Evolutionary conservation across 2,113 vertebrate species (phyloP).

Genomic region (Misgurnus mizolepis): DNA sequence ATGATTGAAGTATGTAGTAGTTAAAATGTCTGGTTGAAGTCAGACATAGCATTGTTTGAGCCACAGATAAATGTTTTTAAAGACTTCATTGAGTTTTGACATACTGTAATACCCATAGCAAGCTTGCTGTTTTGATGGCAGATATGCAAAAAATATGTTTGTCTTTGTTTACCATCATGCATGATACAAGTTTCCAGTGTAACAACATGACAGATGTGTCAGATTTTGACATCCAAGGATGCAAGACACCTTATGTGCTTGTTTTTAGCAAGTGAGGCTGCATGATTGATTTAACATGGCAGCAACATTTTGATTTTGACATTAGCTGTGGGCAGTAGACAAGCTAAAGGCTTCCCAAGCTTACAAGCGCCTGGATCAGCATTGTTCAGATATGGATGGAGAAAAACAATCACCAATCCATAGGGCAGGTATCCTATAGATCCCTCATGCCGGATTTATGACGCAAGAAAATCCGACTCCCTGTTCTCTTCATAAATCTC

Average conservation of each 20-base stretch:
- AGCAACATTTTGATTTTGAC: constrained; percentile 22
- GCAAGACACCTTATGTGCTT: background rate
- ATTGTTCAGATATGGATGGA: constrained; percentile 5
- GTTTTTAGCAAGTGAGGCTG: background rate
- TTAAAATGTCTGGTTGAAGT: too few species aligned
- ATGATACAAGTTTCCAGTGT: background rate
- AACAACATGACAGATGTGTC: background rate
- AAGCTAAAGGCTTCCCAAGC: constrained; percentile 8
- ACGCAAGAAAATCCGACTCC: constrained; percentile 5
- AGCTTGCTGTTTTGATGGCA: too few species aligned
- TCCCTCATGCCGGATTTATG: constrained; percentile 12
- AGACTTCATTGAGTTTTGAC: too few species aligned
- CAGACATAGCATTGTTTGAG: too few species aligned
- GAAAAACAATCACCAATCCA: constrained; percentile 19
- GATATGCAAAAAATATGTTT: too few species aligned
- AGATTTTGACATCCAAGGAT: background rate
- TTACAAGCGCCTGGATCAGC: constrained; percentile 21
- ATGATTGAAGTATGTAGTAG: too few species aligned
- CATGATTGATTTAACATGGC: constrained; percentile 7
- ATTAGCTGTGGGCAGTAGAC: background rate
- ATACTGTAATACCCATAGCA: too few species aligned
- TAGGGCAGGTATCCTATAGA: background rate
- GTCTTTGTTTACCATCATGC: background rate
- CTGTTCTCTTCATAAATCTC: constrained; percentile 7
- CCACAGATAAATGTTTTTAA: too few species aligned